Evolutionary conservation across 1,140 invertebrate species (phyloP), one percentile per base, ranked within the genome.

Genomic region (Achatina immaculata): DNA sequence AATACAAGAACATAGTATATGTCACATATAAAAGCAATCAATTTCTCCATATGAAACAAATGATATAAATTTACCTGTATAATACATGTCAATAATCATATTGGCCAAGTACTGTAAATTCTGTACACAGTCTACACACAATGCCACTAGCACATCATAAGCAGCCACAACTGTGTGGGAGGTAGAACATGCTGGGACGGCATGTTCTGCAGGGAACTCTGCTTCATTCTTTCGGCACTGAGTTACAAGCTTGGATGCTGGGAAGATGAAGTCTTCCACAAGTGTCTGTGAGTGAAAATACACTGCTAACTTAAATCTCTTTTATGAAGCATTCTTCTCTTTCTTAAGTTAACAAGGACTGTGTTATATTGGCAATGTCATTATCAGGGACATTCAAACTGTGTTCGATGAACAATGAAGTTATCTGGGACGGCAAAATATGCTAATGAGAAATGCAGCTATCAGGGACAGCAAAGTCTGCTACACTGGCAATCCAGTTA

Each of bases 201-300:
- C 95, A 82, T 95, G 94, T 79, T 95, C 94, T 71, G 91, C 80
- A 7, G 87, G 86, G 62, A 90, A 87, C 62, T 90, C 88, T 31
- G 88, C 87, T 55, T 87, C 83, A n/a, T 82, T 84, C 78, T 90
- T 90, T 31, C 88, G 85, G 85, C 86, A 94, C 88, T 96, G 95
- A 81, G 97, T 92, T 94, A 97, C 96, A 81, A 97, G 93, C 89
- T 96, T 95, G 68, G 97, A 98, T 55, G 97, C 96, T 36, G 98
- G 97, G 92, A 98, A 99, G 38, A 99, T 93, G 90, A 98, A 99
- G 90, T 98, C 96, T 88, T 98, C 96, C 36, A 98, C 94, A 73
- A 99, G 91, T 91, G 98, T 97, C 93, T 96, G 84, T 82, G 84
- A 84, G 40, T 40, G 58, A 24, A 80, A 31, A 80, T 71, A 40